phyloP scores from a whole-genome alignment of 2,888 invertebrate species.

The Ennomos erosarius region DNA sequence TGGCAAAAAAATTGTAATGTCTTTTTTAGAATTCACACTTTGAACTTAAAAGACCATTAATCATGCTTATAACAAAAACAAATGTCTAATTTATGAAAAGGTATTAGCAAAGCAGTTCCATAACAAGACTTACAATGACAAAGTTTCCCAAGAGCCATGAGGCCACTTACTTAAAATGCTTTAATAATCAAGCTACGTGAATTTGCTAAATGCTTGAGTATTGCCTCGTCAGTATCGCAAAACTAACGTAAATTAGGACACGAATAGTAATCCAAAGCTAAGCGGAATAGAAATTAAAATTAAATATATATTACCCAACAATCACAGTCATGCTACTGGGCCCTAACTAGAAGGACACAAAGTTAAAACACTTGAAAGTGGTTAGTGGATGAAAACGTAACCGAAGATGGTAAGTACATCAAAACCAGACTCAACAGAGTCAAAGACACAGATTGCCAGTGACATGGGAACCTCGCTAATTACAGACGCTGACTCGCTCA shows the following conservation, averaged over 20 bases:
- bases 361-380: neutral
- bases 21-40: too few relatives aligned
- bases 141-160: slow-evolving; percentile 3
- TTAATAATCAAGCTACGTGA: neutral
- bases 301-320: too few relatives aligned
- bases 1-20: too few relatives aligned
- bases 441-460: slow-evolving; percentile 44
- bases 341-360: too few relatives aligned
- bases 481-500: slow-evolving; percentile 57
- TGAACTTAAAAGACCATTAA: slow-evolving; percentile 4
- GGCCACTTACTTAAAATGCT: neutral
- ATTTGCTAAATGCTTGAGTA: too few relatives aligned
- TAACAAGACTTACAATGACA: slow-evolving; percentile 12
- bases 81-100: slow-evolving; percentile 2
- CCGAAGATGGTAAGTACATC: neutral
- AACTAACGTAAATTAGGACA: too few relatives aligned
- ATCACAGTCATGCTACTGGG: too few relatives aligned
- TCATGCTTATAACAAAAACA: slow-evolving; percentile 5
- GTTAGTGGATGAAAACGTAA: neutral
- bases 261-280: too few relatives aligned
- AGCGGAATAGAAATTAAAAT: too few relatives aligned
- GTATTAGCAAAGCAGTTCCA: slow-evolving; percentile 2
- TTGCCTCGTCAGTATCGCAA: too few relatives aligned
- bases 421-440: slow-evolving; percentile 33
- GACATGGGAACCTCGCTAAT: slow-evolving; percentile 65